Conservation (phyloP, 2,113 vertebrate species). For the Nannospalax galili region DNA sequence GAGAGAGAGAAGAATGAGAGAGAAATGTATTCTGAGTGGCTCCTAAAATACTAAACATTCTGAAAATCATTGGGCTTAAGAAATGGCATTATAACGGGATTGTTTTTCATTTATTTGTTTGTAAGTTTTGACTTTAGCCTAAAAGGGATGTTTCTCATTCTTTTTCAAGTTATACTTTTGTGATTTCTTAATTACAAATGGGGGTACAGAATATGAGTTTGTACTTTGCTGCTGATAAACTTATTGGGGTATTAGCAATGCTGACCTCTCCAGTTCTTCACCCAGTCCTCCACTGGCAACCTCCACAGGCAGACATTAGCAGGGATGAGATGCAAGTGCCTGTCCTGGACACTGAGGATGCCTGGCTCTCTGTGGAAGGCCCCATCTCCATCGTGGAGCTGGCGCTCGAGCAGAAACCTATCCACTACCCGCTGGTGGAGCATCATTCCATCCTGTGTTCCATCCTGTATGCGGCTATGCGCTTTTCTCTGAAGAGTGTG, state of each 20-base stretch:
- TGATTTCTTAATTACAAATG: background rate
- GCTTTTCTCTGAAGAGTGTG: slow-evolving; percentile 89
- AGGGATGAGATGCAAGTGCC: slow-evolving; percentile 91
- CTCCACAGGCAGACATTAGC: slow-evolving; percentile 90
- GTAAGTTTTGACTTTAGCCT: background rate
- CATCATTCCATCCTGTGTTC: slow-evolving; percentile 94
- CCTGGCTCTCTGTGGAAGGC: slow-evolving; percentile 91
- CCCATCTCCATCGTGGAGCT: slow-evolving; percentile 94
- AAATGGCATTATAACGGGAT: background rate
- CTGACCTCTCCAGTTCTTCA: accelerated
- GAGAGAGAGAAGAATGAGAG: no score
- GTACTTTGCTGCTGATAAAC: background rate
- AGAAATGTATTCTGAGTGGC: background rate
- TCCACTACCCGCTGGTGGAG: slow-evolving; percentile 96
- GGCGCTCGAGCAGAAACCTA: slow-evolving; percentile 93
- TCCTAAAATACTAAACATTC: background rate
- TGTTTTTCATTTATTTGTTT: background rate
- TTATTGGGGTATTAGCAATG: background rate
- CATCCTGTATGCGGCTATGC: slow-evolving; percentile 90
- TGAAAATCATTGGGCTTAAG: background rate
- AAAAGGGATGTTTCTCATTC: background rate
- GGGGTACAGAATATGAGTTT: background rate
- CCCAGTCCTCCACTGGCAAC: background rate
- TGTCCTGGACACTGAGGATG: slow-evolving; percentile 92
- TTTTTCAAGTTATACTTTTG: background rate